Evolutionary conservation across 1,140 invertebrate genomes (phyloP).

Genomic region (Drosophila pseudoananassae): DNA sequence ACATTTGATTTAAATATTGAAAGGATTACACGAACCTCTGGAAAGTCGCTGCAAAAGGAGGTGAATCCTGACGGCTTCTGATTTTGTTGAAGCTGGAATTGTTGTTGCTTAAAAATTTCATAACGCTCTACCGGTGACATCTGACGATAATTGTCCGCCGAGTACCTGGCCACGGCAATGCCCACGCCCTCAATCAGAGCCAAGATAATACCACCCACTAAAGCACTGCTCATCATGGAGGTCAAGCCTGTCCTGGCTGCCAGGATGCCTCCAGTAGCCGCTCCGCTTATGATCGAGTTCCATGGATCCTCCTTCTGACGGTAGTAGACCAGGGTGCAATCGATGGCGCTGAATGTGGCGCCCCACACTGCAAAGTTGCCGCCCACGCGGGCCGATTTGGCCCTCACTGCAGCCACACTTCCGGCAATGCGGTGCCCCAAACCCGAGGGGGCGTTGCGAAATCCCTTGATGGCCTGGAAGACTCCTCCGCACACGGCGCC

Average conservation of each 20-base stretch:
- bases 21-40: not conserved
- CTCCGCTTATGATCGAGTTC: constrained; percentile 68
- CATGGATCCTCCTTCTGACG: constrained; percentile 68
- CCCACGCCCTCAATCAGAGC: constrained; percentile 59
- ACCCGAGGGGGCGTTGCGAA: constrained; percentile 61
- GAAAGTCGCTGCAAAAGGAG: not conserved
- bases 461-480: constrained; percentile 66
- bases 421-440: constrained; percentile 46
- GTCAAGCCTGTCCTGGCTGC: constrained; percentile 55
- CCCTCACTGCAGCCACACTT: constrained; percentile 36
- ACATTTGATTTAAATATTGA: not conserved
- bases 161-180: constrained; percentile 51
- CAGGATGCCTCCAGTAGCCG: constrained; percentile 56
- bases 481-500: constrained; percentile 55
- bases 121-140: constrained; percentile 51
- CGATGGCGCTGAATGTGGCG: constrained; percentile 61
- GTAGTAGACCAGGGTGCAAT: constrained; percentile 51
- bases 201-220: constrained; percentile 58
- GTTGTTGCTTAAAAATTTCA: constrained; percentile 41
- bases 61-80: not conserved
- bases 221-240: constrained; percentile 61
- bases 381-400: constrained; percentile 39
- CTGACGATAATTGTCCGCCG: constrained; percentile 61
- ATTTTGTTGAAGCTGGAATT: constrained; percentile 18
- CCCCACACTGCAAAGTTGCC: constrained; percentile 68